Base-by-base conservation (phyloP, 1,140 invertebrate species). In the Anastrepha obliqua region DNA sequence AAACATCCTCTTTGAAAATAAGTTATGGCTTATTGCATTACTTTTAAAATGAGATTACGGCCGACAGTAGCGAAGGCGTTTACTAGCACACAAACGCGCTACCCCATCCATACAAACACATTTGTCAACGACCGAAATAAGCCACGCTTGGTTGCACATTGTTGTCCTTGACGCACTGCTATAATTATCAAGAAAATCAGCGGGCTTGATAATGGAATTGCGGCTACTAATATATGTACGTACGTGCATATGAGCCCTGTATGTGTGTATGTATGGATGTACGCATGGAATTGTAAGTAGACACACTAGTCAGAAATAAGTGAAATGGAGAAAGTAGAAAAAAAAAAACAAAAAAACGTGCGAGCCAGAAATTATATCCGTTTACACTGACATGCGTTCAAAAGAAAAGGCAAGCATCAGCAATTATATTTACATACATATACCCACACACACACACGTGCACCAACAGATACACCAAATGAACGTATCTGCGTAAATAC, bases 131-230 rank as follows among this genome's bases (percentile, higher is more conserved):
- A 15, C 39, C 39, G 42, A 47, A 74, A 74, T 74, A 74, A 74
- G 67, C 67, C 15, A 74, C 42, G 42, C 67, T 74, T 74, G 39
- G 42, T 17, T 74, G 67, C 67, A 15, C 67, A 74, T 74, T 74
- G 44, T 44, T 74, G 67, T 74, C 67, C 67, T 74, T 74, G 39
- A 74, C 67, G 67, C 67, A 74, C 67, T 29, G 29, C 29, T 42
- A 74, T 74, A 74, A 74, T 74, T 74, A 74, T 42, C 67, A 74
- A 74, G 67, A 47, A 74, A 74, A 74, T 44, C 67, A 74, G 39
- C 42, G 67, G 39, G 67, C 67, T 44, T 44, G 67, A 74, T 74
- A 74, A 74, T 74, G 15, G 67, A 11, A 74, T 44, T 74, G 67
- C 67, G 42, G 67, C 67, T 7, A 74, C 44, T 74, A 74, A 74